Conservation (phyloP, 2,113 vertebrate genomes). For the Bubo bubo region DNA sequence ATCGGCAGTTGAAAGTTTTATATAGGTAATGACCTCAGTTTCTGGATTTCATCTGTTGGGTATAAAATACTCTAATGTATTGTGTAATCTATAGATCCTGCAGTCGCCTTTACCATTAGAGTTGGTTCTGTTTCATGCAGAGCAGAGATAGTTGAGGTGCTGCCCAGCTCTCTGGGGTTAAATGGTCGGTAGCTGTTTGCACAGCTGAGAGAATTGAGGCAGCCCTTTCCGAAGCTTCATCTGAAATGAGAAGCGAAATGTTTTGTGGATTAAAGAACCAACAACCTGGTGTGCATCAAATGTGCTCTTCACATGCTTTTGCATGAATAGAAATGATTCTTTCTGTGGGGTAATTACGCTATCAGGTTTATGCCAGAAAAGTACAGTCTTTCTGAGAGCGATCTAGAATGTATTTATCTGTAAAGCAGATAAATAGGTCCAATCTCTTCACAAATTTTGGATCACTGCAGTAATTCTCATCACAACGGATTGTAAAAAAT, state of each 20-base stretch:
- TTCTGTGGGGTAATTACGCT: not conserved
- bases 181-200: not conserved
- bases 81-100: not conserved
- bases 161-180: not conserved
- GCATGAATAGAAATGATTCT: not conserved
- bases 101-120: not conserved
- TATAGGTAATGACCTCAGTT: conserved; percentile 71
- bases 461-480: not conserved
- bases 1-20: conserved; percentile 73
- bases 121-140: not conserved
- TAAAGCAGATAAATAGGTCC: not conserved
- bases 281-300: not conserved
- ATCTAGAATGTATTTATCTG: not conserved
- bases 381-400: not conserved
- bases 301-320: not conserved
- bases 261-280: not conserved
- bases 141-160: not conserved
- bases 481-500: not conserved
- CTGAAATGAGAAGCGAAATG: not conserved
- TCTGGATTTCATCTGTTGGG: not conserved
- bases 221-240: not conserved
- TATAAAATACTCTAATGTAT: not conserved
- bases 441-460: not conserved
- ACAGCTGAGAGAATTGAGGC: not conserved
- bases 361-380: not conserved